Conservation (phyloP, 2,113 vertebrate species). For the Seriola dumerili region DNA sequence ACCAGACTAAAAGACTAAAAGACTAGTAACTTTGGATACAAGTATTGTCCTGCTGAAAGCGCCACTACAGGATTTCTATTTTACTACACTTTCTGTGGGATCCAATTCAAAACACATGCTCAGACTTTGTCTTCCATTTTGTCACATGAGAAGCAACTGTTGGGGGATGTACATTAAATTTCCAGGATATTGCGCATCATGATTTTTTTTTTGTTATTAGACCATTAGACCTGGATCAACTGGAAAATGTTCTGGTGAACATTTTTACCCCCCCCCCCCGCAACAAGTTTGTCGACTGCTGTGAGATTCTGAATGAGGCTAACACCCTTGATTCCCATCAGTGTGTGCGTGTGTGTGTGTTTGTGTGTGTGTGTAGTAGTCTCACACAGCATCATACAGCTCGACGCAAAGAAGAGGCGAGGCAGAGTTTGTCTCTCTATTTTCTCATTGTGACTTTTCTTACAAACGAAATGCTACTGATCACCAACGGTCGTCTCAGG, state of each 20-base stretch:
- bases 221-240: constrained; percentile 65
- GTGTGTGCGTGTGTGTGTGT: not conserved
- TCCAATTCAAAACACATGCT: constrained; percentile 3
- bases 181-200: constrained; percentile 4
- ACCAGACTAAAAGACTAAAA: not conserved
- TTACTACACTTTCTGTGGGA: not conserved
- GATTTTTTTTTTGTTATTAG: not conserved
- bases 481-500: constrained; percentile 66
- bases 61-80: constrained; percentile 10
- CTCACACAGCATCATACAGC: constrained; percentile 37
- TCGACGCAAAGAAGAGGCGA: constrained; percentile 41
- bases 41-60: constrained; percentile 36
- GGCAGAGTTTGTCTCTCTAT: constrained; percentile 2
- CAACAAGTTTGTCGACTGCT: constrained; percentile 9
- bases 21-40: not conserved
- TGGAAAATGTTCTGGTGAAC: constrained; percentile 58
- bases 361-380: not conserved
- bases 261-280: not conserved
- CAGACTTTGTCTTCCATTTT: constrained; percentile 59
- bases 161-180: constrained; percentile 4
- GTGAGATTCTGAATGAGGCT: constrained; percentile 25
- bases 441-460: constrained; percentile 62
- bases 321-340: not conserved
- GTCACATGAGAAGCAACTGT: constrained; percentile 26
- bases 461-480: constrained; percentile 77